These are phyloP conservation scores for Piezodorus guildinii DNA, from an alignment of 1,140 invertebrate genomes.

Conservation along the genomic window DNA sequence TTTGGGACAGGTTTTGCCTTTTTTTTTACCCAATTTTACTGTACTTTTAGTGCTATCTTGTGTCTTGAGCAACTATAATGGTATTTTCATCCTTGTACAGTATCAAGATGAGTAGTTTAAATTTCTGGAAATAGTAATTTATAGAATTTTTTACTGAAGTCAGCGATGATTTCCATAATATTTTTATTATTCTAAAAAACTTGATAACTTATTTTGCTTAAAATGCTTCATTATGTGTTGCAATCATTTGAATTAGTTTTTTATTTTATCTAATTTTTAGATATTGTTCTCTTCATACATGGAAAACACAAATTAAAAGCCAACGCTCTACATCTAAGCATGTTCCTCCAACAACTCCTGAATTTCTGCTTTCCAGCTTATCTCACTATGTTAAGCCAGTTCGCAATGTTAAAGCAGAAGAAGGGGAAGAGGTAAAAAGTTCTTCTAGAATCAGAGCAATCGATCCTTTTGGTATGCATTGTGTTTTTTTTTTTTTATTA, in stretches of 20 bases:
- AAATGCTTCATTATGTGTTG: no score
- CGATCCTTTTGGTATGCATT: conserved; percentile 30
- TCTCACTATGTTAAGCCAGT: conserved; percentile 40
- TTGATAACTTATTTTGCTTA: no score
- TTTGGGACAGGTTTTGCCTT: no score
- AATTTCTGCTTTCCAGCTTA: conserved; percentile 43
- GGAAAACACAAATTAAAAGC: conserved; percentile 43
- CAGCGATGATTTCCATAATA: no score
- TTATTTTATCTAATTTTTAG: conserved; percentile 22
- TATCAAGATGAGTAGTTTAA: no score
- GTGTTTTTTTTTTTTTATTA: background rate
- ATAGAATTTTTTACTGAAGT: no score
- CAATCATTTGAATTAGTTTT: background rate
- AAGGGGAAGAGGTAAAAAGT: conserved; percentile 12
- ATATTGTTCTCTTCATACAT: conserved; percentile 51
- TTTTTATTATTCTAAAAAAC: no score
- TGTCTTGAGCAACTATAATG: no score
- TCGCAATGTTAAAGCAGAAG: conserved; percentile 11
- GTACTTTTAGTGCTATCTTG: no score
- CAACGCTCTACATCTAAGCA: conserved; percentile 43
- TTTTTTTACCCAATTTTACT: no score
- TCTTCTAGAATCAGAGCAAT: conserved; percentile 22
- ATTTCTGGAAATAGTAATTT: no score
- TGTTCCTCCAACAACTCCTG: conserved; percentile 45
- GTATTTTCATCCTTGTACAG: no score